These are phyloP conservation scores for Agrilus mali DNA, from an alignment of 2,888 invertebrate species.

Conservation along the genomic window DNA sequence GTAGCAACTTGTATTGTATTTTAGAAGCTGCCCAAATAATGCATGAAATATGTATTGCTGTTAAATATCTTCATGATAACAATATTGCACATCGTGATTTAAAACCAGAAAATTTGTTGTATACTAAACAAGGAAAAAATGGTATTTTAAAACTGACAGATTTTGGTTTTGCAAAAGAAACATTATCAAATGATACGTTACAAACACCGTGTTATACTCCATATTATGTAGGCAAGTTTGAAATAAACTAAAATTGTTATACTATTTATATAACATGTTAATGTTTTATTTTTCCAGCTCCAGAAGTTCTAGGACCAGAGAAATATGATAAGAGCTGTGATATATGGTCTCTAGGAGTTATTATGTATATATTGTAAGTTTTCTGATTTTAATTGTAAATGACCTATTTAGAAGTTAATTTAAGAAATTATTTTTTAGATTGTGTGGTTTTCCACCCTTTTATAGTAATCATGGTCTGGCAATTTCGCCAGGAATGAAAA, in stretches of 20 bases:
- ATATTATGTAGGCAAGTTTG: constrained; percentile 80
- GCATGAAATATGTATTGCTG: constrained; percentile 91
- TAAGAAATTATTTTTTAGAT: constrained; percentile 27
- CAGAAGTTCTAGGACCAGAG: constrained; percentile 84
- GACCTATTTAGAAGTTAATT: background rate
- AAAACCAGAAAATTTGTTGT: constrained; percentile 94
- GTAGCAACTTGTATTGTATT: constrained; percentile 3
- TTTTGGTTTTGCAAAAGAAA: constrained; percentile 98
- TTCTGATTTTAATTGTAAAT: background rate
- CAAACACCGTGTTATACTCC: constrained; percentile 99
- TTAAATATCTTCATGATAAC: constrained; percentile 83
- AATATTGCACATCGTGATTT: constrained; percentile 96
- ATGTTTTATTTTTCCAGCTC: constrained; percentile 24
- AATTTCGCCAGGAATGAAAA: constrained; percentile 99
- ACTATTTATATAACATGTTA: background rate
- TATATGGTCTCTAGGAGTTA: constrained; percentile 97
- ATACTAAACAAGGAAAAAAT: constrained; percentile 58
- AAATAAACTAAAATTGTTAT: background rate
- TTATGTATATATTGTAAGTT: constrained; percentile 92
- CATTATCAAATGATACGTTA: constrained; percentile 68
- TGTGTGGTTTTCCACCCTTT: constrained; percentile 98
- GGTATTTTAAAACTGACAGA: constrained; percentile 94
- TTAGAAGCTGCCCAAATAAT: constrained; percentile 88
- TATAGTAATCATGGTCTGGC: constrained; percentile 96
- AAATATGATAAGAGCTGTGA: constrained; percentile 99